Conservation (phyloP, 2,888 invertebrate species). For the Phortica magna region DNA sequence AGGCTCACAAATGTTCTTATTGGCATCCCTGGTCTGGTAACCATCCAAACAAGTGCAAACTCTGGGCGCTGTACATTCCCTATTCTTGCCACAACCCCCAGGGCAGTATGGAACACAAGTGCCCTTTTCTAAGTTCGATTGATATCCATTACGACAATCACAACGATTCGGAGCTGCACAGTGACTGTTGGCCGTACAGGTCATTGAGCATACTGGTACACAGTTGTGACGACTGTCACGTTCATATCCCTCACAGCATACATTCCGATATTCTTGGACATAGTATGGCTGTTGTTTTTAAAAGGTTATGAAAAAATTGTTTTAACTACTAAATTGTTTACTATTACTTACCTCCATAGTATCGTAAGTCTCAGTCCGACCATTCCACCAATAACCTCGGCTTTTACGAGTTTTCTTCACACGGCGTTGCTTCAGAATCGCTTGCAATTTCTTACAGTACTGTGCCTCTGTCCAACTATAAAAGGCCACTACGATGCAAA, state of each 20-base stretch:
- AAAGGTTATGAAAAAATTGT: neutral
- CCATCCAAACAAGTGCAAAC: neutral
- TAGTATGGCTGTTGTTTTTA: neutral
- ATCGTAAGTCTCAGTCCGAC: neutral
- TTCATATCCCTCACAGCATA: constrained; percentile 14
- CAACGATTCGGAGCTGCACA: neutral
- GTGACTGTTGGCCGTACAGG: constrained; percentile 1
- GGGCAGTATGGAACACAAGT: neutral
- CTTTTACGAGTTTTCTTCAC: neutral
- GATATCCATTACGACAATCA: constrained; percentile 2
- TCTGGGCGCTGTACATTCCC: constrained; percentile 27
- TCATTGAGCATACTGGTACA: neutral
- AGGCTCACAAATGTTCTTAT: constrained; percentile 16
- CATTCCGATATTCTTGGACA: neutral
- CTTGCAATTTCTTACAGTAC: neutral
- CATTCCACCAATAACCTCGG: no score
- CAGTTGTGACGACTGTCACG: neutral
- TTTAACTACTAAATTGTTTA: neutral
- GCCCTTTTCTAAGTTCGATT: neutral
- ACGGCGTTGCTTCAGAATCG: neutral
- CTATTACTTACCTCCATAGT: neutral
- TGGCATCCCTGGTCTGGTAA: constrained; percentile 22
- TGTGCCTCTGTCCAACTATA: neutral
- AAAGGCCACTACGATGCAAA: neutral
- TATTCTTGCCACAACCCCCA: neutral